Percentiles rank a stretch among this genome's conserved stretches.
Evolutionary conservation across 2,888 invertebrate genomes (phyloP).

Genomic region (Mactromeris polynyma): DNA sequence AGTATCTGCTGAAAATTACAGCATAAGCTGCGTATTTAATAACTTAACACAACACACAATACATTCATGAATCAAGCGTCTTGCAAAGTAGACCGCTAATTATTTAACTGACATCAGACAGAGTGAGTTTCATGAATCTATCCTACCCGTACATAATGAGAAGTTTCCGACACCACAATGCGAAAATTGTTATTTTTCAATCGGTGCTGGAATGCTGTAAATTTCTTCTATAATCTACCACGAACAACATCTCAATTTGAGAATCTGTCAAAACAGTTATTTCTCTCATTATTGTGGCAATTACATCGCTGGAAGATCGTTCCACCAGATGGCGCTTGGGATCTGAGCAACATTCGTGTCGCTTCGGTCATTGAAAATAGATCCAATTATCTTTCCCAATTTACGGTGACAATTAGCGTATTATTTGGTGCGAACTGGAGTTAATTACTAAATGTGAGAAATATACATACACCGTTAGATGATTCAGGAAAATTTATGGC

Average conservation of each 20-base stretch:
- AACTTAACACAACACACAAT: neutral
- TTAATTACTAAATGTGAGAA: neutral
- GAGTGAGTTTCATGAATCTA: neutral
- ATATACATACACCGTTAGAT: neutral
- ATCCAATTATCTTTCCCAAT: constrained; percentile 31
- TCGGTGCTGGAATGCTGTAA: constrained; percentile 23
- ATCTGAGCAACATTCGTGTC: constrained; percentile 23
- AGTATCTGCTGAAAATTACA: no score
- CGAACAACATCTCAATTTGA: constrained; percentile 47
- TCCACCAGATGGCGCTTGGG: constrained; percentile 37
- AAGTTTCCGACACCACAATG: neutral
- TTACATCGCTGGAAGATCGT: constrained; percentile 20
- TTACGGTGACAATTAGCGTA: constrained; percentile 30
- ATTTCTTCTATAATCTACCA: neutral
- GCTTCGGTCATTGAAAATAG: constrained; percentile 34
- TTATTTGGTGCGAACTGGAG: constrained; percentile 6
- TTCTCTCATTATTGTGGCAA: constrained; percentile 24
- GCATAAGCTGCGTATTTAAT: neutral
- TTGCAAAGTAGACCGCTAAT: neutral
- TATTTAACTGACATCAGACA: neutral
- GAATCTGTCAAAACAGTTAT: constrained; percentile 42
- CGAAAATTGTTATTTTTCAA: constrained; percentile 38
- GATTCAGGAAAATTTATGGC: neutral
- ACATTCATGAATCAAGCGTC: neutral
- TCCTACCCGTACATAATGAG: neutral